Base-by-base conservation (phyloP, 2,888 invertebrate species). In the Acrobasis suavella region DNA sequence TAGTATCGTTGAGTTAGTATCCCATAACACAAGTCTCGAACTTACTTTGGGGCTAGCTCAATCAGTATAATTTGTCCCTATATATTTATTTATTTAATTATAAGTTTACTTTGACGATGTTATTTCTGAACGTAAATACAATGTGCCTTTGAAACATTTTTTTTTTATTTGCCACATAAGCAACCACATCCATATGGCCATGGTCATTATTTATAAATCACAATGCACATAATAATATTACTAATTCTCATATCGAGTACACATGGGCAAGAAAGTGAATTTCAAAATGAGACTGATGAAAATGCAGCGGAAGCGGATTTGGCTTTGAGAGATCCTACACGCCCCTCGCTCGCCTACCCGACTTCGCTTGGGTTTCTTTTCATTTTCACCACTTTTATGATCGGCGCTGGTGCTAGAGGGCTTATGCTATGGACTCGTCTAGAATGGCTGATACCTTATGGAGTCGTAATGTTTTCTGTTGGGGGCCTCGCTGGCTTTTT, bases 391-490 rank as follows among this genome's bases (percentile, higher is more conserved):
- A 85, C 83, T 0, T 67, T 91, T 1, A 69, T 91, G 0, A 64
- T 86, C 0, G 90, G 91, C 1, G 89, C 88, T 0, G 46, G 89
- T 0, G 76, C 90, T 9, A 75, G 91, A 62, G 75, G 85, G 0
- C 32, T 85, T 0, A 86, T 89, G 85, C 74, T 90, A 0, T 86
- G 86, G 76, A 81, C 85, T 0, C 80, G 77, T 9, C 74, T 80
- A 7, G 56, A 56, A 22, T 56, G 55, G 68, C 82, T 82, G 51
- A 62, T 91, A 0, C 91, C 91, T 0, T 91, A 86, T 51, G 67
- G 91, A 67, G 89, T 90, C 0, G 72, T 91, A 0, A 91, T 91
- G 90, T 91, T 91, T 50, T 67, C 78, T 0, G 63, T 90, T 0
- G 91, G 91, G 0, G 91, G 89, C 0, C 49, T 89, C 0, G 76